Evolutionary conservation across 2,888 invertebrate genomes (phyloP).

Genomic region (Microchrysa polita): DNA sequence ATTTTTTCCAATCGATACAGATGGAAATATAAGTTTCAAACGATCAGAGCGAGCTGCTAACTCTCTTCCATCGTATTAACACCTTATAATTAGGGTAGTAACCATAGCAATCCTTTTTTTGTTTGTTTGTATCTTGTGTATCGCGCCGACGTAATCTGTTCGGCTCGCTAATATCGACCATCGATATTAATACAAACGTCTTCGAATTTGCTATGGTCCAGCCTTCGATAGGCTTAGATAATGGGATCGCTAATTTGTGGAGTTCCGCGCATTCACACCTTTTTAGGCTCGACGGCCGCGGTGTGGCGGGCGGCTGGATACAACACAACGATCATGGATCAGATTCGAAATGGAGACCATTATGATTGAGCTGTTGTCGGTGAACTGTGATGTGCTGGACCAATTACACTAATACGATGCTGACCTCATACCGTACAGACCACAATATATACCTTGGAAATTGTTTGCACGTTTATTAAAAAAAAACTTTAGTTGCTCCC

Average conservation of each 20-base stretch:
- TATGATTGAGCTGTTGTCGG: conserved; percentile 39
- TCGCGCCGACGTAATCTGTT: conserved; percentile 2
- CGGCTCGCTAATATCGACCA: conserved; percentile 29
- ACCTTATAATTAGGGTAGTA: conserved; percentile 41
- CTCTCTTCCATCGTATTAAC: conserved; percentile 24
- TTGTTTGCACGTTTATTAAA: conserved; percentile 44
- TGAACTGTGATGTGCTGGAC: conserved; percentile 30
- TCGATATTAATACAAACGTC: conserved; percentile 39
- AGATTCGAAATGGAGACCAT: conserved; percentile 38
- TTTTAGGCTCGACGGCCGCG: background rate
- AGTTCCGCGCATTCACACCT: conserved; percentile 33
- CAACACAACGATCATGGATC: background rate
- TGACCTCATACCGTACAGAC: conserved; percentile 34
- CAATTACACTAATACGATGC: conserved; percentile 42
- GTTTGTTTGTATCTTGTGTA: background rate
- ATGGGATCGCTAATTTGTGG: conserved; percentile 33
- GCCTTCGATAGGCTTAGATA: conserved; percentile 40
- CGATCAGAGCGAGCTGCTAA: conserved; percentile 6
- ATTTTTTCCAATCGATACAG: conserved; percentile 3
- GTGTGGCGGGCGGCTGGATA: background rate
- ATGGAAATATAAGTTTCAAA: conserved; percentile 36
- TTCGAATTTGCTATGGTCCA: conserved; percentile 39
- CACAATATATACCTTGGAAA: conserved; percentile 35
- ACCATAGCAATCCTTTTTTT: conserved; percentile 15
- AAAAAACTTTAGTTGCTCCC: conserved; percentile 19